Evolutionary conservation across 2,888 invertebrate genomes (phyloP), one percentile per base, ranked within the genome.

Genomic region (Eumerus sabulonum): DNA sequence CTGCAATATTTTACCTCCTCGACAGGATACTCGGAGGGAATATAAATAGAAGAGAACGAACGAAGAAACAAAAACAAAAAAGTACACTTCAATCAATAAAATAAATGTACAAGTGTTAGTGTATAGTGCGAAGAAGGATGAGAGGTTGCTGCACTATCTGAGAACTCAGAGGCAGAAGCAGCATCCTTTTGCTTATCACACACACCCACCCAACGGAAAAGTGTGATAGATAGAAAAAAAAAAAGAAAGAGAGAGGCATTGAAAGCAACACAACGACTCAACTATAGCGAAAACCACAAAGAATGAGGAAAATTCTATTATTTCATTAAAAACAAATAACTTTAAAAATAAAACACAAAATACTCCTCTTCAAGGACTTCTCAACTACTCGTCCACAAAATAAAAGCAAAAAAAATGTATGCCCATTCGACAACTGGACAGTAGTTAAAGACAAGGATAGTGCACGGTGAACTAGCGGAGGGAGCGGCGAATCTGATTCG

Each of bases 1-100:
- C 57, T 67, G 73, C 72, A 73, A 77, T 79, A 79, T 36, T 63
- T 27, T 59, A 7, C 27, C 62, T 27, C 50, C 40, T n/a, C 48
- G 47, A 67, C 45, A 53, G 60, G 66, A 62, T 36, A 67, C 73
- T 73, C 73, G 73, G 67, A 66, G 68, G 63, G 57, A 73, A 73
- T 77, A 77, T 67, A 73, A 77, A 77, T 73, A 73, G 42, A 48
- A 62, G 5, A 40, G 48, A 54, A 27, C 27, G 27, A 27, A 27
- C 27, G 27, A 7, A 7, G 3, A 7, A 27, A 27, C n/a, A n/a
- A n/a, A 40, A 11, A 74, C 66, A 66, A 70, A 50, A 70, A 72
- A 73, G 59, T 60, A 74, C 74, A 79, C 79, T 79, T 79, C 64
- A 79, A 79, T 79, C 79, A 79, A 79, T 79, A 79, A 79, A 79